Evolutionary conservation across 2,888 invertebrate species (phyloP).

Genomic region (Holacanthella duospinosa): DNA sequence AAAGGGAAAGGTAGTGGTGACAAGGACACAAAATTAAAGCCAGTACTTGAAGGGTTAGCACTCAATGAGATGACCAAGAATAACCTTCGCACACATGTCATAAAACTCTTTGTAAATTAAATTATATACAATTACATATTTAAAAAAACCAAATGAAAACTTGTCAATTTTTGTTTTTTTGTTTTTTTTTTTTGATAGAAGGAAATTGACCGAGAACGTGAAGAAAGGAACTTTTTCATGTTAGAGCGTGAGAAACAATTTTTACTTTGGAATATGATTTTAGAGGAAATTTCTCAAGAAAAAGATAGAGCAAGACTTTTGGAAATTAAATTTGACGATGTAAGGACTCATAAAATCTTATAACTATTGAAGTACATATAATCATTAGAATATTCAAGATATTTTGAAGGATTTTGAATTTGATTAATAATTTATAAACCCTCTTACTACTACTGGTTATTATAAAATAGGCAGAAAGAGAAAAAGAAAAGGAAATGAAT

Average conservation of each 20-base stretch:
- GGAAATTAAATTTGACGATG: conserved; percentile 30
- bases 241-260: conserved; percentile 86
- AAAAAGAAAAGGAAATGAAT: conserved; percentile 76
- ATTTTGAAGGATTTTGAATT: too few relatives aligned
- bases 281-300: conserved; percentile 62
- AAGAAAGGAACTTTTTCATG: conserved; percentile 91
- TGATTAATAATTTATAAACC: neutral
- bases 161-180: neutral
- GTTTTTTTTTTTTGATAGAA: conserved; percentile 16
- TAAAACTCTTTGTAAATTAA: neutral
- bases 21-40: neutral
- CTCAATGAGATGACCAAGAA: neutral
- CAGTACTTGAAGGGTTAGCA: neutral
- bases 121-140: neutral
- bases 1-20: neutral
- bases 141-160: neutral
- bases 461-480: conserved; percentile 55
- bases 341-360: conserved; percentile 7
- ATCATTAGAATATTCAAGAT: neutral
- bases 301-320: conserved; percentile 57
- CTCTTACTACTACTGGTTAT: neutral
- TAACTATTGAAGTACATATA: neutral
- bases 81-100: neutral
- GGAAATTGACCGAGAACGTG: conserved; percentile 84
- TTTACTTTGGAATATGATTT: conserved; percentile 91